A percentile compares a stretch with the other conserved stretches of the same genome.
Conservation (phyloP, 2,797 vertebrate species). For the Melanotaenia pygmaea region DNA sequence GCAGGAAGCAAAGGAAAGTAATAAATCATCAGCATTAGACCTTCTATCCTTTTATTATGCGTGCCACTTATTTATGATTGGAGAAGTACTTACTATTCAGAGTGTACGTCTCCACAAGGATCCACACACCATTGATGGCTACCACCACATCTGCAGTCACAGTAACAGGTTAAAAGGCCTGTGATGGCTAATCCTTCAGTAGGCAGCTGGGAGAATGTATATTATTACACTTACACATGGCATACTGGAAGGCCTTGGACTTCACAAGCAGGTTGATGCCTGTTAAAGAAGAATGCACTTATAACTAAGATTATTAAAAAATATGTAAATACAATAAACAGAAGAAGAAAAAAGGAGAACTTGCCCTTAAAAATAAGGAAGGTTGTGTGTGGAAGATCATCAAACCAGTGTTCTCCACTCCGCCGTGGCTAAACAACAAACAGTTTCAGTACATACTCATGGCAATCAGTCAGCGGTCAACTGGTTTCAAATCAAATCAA, state of each 20-base stretch:
- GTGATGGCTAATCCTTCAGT: neutral
- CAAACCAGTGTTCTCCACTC: conserved; percentile 95
- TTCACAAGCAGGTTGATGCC: conserved; percentile 96
- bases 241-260: conserved; percentile 92
- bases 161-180: conserved; percentile 7
- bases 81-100: conserved; percentile 84
- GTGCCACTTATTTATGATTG: neutral
- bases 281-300: conserved; percentile 54
- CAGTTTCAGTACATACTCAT: conserved; percentile 7
- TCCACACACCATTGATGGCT: conserved; percentile 95
- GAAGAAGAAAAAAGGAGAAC: conserved; percentile 29
- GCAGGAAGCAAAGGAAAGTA: conserved; percentile 36
- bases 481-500: too few relatives aligned
- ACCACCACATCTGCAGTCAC: conserved; percentile 89
- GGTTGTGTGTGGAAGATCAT: conserved; percentile 93
- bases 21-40: neutral
- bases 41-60: neutral
- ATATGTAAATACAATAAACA: neutral
- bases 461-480: neutral
- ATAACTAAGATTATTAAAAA: neutral
- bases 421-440: conserved; percentile 85
- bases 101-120: conserved; percentile 94
- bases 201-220: neutral
- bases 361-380: conserved; percentile 97
- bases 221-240: conserved; percentile 92